Evolutionary conservation across 92 coral and sea anemone genomes (phyloP), one percentile per base, ranked within the genome.

Genomic region (Metridium senile): DNA sequence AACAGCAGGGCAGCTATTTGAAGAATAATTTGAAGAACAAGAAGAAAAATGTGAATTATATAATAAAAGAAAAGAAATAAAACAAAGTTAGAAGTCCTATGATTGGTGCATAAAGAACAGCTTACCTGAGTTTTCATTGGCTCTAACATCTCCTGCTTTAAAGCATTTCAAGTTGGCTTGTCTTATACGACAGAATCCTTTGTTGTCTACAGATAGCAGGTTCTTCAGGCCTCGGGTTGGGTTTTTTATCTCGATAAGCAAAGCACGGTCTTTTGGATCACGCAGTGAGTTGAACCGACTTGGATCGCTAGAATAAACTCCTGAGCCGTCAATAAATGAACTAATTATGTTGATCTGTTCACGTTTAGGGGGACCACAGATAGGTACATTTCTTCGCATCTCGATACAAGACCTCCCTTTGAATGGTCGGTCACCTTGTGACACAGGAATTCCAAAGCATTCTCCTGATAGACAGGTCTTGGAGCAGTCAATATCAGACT

Each of bases 291-390:
- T 20, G 45, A 63, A 63, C 1, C 30, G 6, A 18, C 39, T 18
- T 28, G 33, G 56, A 79, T 76, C 45, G 16, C 23, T 16, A 16
- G 69, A 63, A 63, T 63, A 63, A 20, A 87, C 85, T 22, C 68
- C 69, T 1, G 94, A 82, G 13, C 66, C 90, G 61, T 89, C 94
- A 16, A 89, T 71, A 66, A 68, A 89, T 31, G 88, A 78, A 19
- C 86, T 89, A 22, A 71, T 28, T 1, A 74, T 80, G 31, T 89
- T 89, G 25, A 79, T 57, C 61, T 89, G 94, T 56, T 85, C 74
- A 26, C 85, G 82, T 26, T 31, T 63, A 21, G 9, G 20, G 28
- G 39, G 10, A 16, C 29, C 4, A 11, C 54, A 25, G 31, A 63
- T 2, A 1, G 86, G 71, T 3, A 72, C 68, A 62, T 75, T 81